A percentile compares a stretch with the other conserved stretches of the same genome.
These are phyloP conservation scores for Melinopterus prodromus DNA, from an alignment of 2,888 invertebrate genomes.

Conservation along the genomic window DNA sequence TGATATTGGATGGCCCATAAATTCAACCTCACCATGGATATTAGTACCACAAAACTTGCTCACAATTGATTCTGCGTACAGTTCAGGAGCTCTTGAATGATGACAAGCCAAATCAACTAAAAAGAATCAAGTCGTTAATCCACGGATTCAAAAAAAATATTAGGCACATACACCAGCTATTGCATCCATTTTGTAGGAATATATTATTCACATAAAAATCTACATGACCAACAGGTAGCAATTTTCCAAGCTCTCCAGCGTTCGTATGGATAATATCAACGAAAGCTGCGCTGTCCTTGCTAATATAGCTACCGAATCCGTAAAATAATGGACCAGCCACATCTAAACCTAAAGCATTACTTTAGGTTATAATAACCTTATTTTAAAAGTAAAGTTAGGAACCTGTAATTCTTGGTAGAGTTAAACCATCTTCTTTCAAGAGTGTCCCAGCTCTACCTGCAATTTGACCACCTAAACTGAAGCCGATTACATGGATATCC, in stretches of 20 bases:
- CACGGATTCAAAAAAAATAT: slow-evolving; percentile 16
- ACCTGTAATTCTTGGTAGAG: slow-evolving; percentile 67
- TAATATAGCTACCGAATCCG: slow-evolving; percentile 61
- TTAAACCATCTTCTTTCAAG: slow-evolving; percentile 56
- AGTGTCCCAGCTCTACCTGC: slow-evolving; percentile 65
- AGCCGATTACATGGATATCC: slow-evolving; percentile 69
- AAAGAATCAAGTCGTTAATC: slow-evolving; percentile 41
- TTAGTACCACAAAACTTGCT: slow-evolving; percentile 67
- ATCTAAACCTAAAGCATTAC: slow-evolving; percentile 64
- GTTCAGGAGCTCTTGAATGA: slow-evolving; percentile 67
- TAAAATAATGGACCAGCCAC: slow-evolving; percentile 72
- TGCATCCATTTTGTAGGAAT: slow-evolving; percentile 68
- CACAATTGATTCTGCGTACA: slow-evolving; percentile 68
- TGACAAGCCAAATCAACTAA: slow-evolving; percentile 66
- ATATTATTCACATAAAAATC: slow-evolving; percentile 71
- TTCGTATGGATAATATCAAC: slow-evolving; percentile 74
- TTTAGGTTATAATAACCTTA: background rate
- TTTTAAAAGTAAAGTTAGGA: slow-evolving; percentile 49
- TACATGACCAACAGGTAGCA: slow-evolving; percentile 63
- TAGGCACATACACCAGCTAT: slow-evolving; percentile 43
- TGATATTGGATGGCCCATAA: slow-evolving; percentile 36
- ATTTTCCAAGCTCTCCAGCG: slow-evolving; percentile 65
- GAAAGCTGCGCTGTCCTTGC: slow-evolving; percentile 66
- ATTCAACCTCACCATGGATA: slow-evolving; percentile 35
- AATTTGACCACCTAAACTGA: slow-evolving; percentile 71